These are phyloP conservation scores for Strongylocentrotus purpuratus DNA, from an alignment of 35 echinoderm and acorn worm species.

Conservation along the genomic window DNA sequence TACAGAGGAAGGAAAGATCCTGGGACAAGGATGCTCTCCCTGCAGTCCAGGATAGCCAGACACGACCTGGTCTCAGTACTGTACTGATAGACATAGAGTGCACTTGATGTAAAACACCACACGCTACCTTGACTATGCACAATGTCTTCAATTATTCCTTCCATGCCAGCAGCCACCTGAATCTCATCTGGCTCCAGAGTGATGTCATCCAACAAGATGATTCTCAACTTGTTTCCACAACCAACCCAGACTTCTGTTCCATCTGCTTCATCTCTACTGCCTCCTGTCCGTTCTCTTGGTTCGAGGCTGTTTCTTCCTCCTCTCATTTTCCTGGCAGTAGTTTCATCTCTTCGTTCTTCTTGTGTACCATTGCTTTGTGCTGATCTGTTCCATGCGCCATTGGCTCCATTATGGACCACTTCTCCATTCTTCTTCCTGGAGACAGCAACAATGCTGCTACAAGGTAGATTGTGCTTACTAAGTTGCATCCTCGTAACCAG, in stretches of 20 bases:
- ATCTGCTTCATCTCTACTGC: background rate
- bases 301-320: background rate
- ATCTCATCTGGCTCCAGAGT: background rate
- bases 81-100: conserved; percentile 34
- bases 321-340: background rate
- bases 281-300: background rate
- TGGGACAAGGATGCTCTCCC: background rate
- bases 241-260: conserved; percentile 55
- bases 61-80: background rate
- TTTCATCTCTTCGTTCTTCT: too few relatives aligned
- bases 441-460: conserved; percentile 7
- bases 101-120: conserved; percentile 39
- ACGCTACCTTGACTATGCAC: conserved; percentile 8
- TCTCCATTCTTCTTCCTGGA: background rate
- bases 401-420: background rate
- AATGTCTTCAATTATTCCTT: conserved; percentile 8
- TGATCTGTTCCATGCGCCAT: background rate
- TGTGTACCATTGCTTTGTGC: background rate
- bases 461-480: background rate
- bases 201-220: background rate
- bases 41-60: background rate
- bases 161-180: background rate
- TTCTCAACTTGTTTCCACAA: conserved; percentile 25
- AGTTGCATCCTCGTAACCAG: conserved; percentile 12
- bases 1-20: conserved; percentile 25